These are phyloP conservation scores for Gymnobelideus leadbeateri DNA, from an alignment of 2,113 vertebrate genomes.

Conservation along the genomic window DNA sequence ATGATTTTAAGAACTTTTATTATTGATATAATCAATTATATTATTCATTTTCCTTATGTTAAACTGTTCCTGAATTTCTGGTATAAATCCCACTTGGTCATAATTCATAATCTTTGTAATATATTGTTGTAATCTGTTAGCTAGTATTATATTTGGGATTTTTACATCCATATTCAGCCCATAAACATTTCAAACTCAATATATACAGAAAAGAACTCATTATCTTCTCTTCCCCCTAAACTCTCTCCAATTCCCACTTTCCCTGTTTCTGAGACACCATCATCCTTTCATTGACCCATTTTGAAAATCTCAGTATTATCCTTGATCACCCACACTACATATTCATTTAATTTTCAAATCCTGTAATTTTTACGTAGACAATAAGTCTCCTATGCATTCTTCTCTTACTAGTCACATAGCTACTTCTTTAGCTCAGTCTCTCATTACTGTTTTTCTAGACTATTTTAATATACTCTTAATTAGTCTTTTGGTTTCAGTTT, in stretches of 20 bases:
- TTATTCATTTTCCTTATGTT: too few species aligned
- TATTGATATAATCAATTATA: too few species aligned
- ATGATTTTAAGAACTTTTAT: too few species aligned
- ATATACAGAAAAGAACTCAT: neutral
- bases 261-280: neutral
- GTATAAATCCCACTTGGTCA: too few species aligned
- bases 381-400: neutral
- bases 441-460: neutral
- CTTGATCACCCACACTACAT: neutral
- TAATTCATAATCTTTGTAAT: too few species aligned
- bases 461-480: neutral
- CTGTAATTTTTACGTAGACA: constrained; percentile 7
- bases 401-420: neutral
- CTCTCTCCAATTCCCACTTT: neutral
- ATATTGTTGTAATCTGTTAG: too few species aligned
- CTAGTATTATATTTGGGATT: too few species aligned
- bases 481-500: neutral
- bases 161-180: neutral
- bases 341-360: neutral
- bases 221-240: neutral
- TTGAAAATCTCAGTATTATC: neutral
- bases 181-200: constrained; percentile 1
- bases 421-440: neutral
- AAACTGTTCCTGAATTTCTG: too few species aligned
- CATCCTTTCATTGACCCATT: neutral